Evolutionary conservation across 2,797 vertebrate genomes (phyloP).

Genomic region (Ficedula albicollis): DNA sequence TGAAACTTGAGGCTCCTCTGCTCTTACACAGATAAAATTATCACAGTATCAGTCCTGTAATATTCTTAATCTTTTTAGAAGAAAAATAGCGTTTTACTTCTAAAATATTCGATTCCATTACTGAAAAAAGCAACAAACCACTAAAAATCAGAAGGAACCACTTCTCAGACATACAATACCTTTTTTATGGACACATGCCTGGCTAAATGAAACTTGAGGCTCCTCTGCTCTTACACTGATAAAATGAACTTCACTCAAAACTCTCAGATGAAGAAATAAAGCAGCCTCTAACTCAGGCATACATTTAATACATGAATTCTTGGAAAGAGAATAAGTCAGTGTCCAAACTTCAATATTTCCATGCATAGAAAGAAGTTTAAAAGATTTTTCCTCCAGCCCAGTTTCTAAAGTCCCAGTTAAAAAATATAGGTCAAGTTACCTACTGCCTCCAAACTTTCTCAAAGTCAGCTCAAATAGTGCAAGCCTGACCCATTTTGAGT

Average conservation of each 20-base stretch:
- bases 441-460: background rate
- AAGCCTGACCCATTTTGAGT: constrained; percentile 9
- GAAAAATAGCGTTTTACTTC: background rate
- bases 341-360: background rate
- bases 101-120: background rate
- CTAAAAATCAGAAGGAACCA: background rate
- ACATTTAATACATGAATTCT: background rate
- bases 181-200: background rate
- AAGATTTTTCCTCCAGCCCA: background rate
- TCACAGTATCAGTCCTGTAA: background rate
- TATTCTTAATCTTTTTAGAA: background rate
- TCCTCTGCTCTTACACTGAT: background rate
- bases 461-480: background rate
- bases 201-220: background rate
- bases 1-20: background rate
- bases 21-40: background rate
- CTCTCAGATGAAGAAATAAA: background rate
- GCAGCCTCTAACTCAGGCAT: background rate
- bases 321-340: background rate
- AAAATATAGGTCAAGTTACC: constrained; percentile 20
- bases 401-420: constrained; percentile 4
- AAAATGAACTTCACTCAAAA: background rate
- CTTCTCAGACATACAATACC: background rate
- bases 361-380: background rate
- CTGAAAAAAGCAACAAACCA: background rate